These are phyloP conservation scores for Manis crassicaudata DNA, from an alignment of 2,797 vertebrate species.

Conservation along the genomic window DNA sequence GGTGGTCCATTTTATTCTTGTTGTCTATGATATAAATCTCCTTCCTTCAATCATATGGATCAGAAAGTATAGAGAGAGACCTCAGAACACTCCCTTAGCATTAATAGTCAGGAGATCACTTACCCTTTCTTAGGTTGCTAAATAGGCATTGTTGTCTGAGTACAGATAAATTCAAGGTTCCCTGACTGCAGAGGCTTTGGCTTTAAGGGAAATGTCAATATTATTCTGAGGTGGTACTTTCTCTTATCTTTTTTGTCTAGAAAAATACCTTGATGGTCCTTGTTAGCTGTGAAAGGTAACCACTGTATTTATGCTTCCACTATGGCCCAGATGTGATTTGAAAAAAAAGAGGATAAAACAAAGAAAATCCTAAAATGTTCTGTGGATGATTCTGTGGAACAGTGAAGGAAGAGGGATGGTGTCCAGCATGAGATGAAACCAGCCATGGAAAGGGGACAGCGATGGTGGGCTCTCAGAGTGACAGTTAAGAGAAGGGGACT, in stretches of 20 bases:
- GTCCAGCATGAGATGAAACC: not conserved
- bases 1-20: not conserved
- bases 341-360: not conserved
- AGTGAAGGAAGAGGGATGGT: not conserved
- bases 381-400: not conserved
- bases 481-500: not conserved
- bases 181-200: not conserved
- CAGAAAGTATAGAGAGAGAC: not conserved
- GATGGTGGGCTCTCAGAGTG: not conserved
- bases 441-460: not conserved
- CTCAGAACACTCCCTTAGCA: not conserved
- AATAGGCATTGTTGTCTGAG: not conserved
- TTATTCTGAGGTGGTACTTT: not conserved
- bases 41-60: not conserved
- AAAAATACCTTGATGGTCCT: not conserved
- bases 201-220: slow-evolving; percentile 20
- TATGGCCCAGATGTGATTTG: not conserved
- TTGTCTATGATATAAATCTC: not conserved
- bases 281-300: not conserved
- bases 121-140: not conserved
- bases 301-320: not conserved
- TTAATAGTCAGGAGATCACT: not conserved
- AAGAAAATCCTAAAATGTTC: not conserved
- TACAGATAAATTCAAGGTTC: not conserved
- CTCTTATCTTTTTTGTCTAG: not conserved